Evolutionary conservation across 2,797 vertebrate genomes (phyloP).

Genomic region (Champsocephalus esox): DNA sequence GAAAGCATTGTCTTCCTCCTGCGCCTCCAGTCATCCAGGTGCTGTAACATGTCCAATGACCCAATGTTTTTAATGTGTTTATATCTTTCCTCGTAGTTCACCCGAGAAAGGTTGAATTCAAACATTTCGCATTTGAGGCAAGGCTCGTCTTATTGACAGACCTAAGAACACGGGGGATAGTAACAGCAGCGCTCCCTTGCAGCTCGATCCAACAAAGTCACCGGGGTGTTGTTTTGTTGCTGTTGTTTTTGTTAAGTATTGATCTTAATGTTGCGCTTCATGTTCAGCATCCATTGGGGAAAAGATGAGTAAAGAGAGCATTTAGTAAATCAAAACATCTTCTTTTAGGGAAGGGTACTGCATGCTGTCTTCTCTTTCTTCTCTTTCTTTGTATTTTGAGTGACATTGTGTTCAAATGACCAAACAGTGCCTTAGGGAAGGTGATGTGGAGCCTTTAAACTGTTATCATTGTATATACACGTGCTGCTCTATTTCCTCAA

Average conservation of each 20-base stretch:
- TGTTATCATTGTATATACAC: slow-evolving; percentile 66
- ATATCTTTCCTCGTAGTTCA: slow-evolving; percentile 44
- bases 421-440: slow-evolving; percentile 70
- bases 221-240: slow-evolving; percentile 73
- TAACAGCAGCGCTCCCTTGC: slow-evolving; percentile 51
- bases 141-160: slow-evolving; percentile 57
- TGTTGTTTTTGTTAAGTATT: slow-evolving; percentile 80
- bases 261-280: slow-evolving; percentile 77
- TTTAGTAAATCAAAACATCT: slow-evolving; percentile 78
- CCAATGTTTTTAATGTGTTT: slow-evolving; percentile 37
- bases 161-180: slow-evolving; percentile 55
- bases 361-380: slow-evolving; percentile 53
- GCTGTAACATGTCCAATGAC: slow-evolving; percentile 57
- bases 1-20: slow-evolving; percentile 67
- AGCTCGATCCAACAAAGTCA: slow-evolving; percentile 70
- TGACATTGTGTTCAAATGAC: slow-evolving; percentile 77
- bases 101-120: slow-evolving; percentile 53
- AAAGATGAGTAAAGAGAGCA: slow-evolving; percentile 73
- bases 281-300: slow-evolving; percentile 72
- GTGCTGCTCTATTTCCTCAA: slow-evolving; percentile 57
- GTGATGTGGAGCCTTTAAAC: slow-evolving; percentile 72
- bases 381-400: slow-evolving; percentile 65
- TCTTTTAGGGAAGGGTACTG: slow-evolving; percentile 55
- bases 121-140: slow-evolving; percentile 57
- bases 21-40: slow-evolving; percentile 66